Evolutionary conservation across 2,888 invertebrate genomes (phyloP), one percentile per base, ranked within the genome.

Genomic region (Microctonus hyperodae): DNA sequence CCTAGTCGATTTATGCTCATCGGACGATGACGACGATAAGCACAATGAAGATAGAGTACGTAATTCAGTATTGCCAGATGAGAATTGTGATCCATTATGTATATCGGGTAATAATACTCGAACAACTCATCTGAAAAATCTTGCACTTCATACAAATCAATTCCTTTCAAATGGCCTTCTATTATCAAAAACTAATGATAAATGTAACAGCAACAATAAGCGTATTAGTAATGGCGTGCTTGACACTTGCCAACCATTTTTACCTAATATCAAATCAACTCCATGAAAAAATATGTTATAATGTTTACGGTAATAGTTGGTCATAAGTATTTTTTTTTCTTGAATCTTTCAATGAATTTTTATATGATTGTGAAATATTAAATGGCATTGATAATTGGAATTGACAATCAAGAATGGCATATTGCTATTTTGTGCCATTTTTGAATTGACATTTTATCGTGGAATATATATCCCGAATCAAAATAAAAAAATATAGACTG

Each of bases 1-100:
- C n/a, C 55, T 77, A 20, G 90, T 91, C 74, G 89, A 91, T 79
- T 86, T 91, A 78, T 91, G 90, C 81, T 90, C 87, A 7, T 87
- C 91, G 1, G 90, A 90, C 67, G 90, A 90, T 74, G 90, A 91
- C 69, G 81, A 79, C 16, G 76, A 77, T 11, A 40, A 61, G 10
- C 53, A 25, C 9, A 51, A 67, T 33, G 57, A 58, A n/a, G 79
- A 79, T 73, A 74, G 16, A 7, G 16, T 82, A 50, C 81, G 81
- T 77, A 64, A 5, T 20, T 61, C 61, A 25, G 40, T 58, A 5
- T 68, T 74, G 0, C 72, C 74, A 10, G 79, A 82, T 60, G 79
- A 81, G 65, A 82, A 80, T 65, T 70, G 70, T 48, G 77, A 82
- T 72, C 79, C 80, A 5, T 64, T 69, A 70, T 51, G 65, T 16